Evolutionary conservation across 2,113 vertebrate genomes (phyloP), one percentile per base, ranked within the genome.

Genomic region (Sphaerodactylus townsendi): DNA sequence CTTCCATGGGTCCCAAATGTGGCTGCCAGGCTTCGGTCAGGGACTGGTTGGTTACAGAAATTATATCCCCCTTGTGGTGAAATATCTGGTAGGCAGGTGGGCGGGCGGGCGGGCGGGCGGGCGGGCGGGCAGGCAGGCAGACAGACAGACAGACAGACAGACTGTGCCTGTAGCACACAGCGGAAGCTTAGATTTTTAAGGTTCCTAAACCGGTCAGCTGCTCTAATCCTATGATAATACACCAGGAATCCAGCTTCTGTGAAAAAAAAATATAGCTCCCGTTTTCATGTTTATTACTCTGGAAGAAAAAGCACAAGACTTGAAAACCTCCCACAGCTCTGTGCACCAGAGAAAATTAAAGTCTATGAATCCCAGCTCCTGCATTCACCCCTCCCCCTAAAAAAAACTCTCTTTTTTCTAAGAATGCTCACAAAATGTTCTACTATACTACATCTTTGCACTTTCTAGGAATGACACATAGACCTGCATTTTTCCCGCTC

Each of bases 101-200:
- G n/a, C n/a, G n/a, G n/a, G n/a, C n/a, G n/a, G n/a, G n/a, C n/a
- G n/a, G n/a, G n/a, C n/a, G n/a, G n/a, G n/a, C n/a, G n/a, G n/a
- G n/a, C n/a, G n/a, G n/a, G n/a, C n/a, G n/a, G n/a, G n/a, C n/a
- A n/a, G n/a, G n/a, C n/a, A n/a, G n/a, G n/a, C n/a, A n/a, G n/a
- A n/a, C n/a, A n/a, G n/a, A n/a, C n/a, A n/a, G n/a, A n/a, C n/a
- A n/a, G n/a, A n/a, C n/a, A n/a, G n/a, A n/a, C n/a, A n/a, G n/a
- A 48, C 56, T 23, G 39, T 75, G 6, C 21, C 65, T 0, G 1
- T 37, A 50, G 70, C 0, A 0, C 1, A 19, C 23, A 0, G 0
- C 3, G 50, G 48, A 82, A 50, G 10, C 33, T 72, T 28, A 46
- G 41, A 83, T 86, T 59, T 48, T 0, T 46, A 50, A 77, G 30